These are phyloP conservation scores for Diarsia brunnea DNA, from an alignment of 2,888 invertebrate species.

Conservation along the genomic window DNA sequence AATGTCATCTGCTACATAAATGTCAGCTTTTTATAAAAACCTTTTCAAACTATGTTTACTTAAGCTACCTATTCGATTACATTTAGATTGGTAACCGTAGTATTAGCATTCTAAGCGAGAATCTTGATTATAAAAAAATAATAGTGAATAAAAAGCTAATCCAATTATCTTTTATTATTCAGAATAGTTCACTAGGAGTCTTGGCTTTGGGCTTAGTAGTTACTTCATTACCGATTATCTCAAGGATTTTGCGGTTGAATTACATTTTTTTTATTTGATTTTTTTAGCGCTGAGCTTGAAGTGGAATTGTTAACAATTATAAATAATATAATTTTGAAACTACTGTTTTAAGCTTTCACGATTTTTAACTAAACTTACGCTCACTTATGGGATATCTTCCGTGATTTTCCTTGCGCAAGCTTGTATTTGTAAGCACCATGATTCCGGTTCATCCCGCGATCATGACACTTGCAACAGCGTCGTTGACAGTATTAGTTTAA, in stretches of 20 bases:
- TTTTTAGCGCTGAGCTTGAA: neutral
- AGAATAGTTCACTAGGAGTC: constrained; percentile 55
- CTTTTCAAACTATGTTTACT: constrained; percentile 39
- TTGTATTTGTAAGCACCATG: too few species aligned
- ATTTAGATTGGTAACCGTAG: constrained; percentile 51
- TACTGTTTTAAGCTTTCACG: too few species aligned
- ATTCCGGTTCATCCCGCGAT: too few species aligned
- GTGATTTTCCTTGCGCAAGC: too few species aligned
- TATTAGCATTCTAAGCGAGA: constrained; percentile 61
- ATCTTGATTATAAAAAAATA: constrained; percentile 57
- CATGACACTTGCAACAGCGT: too few species aligned
- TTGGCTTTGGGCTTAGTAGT: constrained; percentile 53
- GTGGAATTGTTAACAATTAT: neutral
- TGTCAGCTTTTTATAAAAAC: constrained; percentile 39
- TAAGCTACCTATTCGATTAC: constrained; percentile 45
- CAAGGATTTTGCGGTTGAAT: constrained; percentile 39
- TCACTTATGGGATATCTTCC: too few species aligned
- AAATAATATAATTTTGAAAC: too few species aligned
- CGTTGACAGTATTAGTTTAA: too few species aligned
- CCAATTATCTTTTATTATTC: constrained; percentile 69
- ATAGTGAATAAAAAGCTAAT: constrained; percentile 64
- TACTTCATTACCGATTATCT: constrained; percentile 52
- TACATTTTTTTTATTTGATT: constrained; percentile 35
- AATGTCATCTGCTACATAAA: constrained; percentile 22
- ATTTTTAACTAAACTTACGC: too few species aligned